Percentiles rank a stretch among this genome's conserved stretches.
phyloP scores from a whole-genome alignment of 2,888 invertebrate species.

The Ceramica pisi region DNA sequence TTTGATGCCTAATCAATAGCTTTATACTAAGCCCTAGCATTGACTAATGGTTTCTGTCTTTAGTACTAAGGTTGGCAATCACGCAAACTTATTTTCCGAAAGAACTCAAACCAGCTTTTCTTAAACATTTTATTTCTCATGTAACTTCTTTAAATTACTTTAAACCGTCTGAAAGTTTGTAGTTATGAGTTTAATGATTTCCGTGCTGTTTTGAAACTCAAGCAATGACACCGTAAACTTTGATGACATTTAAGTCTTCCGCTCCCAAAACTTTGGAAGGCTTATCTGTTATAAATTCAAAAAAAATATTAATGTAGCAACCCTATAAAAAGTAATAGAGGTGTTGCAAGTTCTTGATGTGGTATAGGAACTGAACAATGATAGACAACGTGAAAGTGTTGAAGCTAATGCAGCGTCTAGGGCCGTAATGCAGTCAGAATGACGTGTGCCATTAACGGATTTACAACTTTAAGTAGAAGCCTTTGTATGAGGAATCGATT shows the following conservation, averaged over 20 bases:
- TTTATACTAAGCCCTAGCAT: conserved; percentile 58
- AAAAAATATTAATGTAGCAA: conserved; percentile 6
- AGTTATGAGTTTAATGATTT: not conserved
- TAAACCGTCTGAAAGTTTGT: too few relatives aligned
- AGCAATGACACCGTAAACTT: not conserved
- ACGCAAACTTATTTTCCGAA: conserved; percentile 15
- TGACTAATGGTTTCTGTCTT: conserved; percentile 68
- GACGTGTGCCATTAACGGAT: conserved; percentile 74
- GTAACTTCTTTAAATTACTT: not conserved
- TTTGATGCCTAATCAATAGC: conserved; percentile 67
- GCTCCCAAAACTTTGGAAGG: not conserved
- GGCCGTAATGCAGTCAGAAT: conserved; percentile 69
- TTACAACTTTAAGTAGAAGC: conserved; percentile 68
- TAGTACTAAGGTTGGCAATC: conserved; percentile 35
- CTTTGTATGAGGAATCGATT: conserved; percentile 69
- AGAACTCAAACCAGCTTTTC: not conserved
- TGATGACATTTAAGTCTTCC: not conserved
- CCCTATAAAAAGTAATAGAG: conserved; percentile 52
- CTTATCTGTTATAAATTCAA: not conserved
- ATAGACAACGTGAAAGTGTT: conserved; percentile 74
- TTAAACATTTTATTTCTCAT: not conserved
- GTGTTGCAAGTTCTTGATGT: conserved; percentile 66
- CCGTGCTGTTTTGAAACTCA: not conserved
- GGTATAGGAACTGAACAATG: conserved; percentile 69
- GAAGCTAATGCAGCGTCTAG: conserved; percentile 71